These are phyloP conservation scores for Drosophila hamatofila DNA, from an alignment of 2,888 invertebrate species.

Conservation along the genomic window DNA sequence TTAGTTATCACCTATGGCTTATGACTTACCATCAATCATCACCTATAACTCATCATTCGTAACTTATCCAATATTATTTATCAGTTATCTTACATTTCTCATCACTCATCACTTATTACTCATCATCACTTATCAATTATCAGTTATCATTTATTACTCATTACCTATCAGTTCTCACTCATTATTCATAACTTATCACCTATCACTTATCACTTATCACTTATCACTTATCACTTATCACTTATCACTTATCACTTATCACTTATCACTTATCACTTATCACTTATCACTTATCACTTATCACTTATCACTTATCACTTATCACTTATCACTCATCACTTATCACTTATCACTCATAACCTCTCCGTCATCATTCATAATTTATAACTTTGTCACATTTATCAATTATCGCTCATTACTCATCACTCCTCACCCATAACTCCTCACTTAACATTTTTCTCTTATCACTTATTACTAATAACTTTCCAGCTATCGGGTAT, in stretches of 20 bases:
- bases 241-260: neutral
- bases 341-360: neutral
- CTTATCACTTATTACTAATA: neutral
- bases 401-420: neutral
- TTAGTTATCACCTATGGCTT: too few species aligned
- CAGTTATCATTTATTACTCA: neutral
- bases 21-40: too few species aligned
- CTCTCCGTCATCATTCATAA: too few species aligned
- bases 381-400: neutral
- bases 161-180: fast-evolving
- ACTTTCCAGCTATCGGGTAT: too few species aligned
- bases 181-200: neutral
- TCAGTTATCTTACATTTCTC: too few species aligned
- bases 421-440: neutral
- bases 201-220: neutral
- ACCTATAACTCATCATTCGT: too few species aligned
- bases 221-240: neutral
- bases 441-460: neutral
- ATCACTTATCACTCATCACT: neutral
- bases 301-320: neutral
- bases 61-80: too few species aligned
- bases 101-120: too few species aligned
- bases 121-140: neutral
- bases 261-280: neutral
- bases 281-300: neutral